These are phyloP conservation scores for Oncorhynchus clarkii DNA, from an alignment of 2,113 vertebrate species.

Conservation along the genomic window DNA sequence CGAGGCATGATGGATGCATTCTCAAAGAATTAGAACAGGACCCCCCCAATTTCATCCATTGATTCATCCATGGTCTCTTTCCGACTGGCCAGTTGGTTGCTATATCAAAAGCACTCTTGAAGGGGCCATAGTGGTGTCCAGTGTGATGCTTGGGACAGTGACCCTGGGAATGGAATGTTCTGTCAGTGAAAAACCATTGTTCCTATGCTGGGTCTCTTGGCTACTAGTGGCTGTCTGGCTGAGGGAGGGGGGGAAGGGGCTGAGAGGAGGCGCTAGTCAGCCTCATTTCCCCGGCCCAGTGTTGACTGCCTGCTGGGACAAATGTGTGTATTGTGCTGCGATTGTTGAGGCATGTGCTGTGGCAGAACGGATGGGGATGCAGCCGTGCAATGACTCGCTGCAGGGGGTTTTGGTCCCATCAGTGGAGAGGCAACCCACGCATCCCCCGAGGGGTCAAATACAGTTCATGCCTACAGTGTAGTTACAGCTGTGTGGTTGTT, in stretches of 20 bases:
- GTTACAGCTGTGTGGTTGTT: too few relatives aligned
- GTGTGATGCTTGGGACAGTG: neutral
- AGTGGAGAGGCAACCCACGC: neutral
- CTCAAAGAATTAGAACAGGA: neutral
- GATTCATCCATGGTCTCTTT: neutral
- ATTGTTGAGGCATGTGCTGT: neutral
- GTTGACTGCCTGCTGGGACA: neutral
- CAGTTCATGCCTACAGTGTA: neutral
- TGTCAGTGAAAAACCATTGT: slow-evolving; percentile 1
- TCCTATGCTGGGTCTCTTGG: neutral
- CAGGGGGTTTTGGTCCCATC: neutral
- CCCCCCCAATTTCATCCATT: neutral
- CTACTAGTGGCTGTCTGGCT: neutral
- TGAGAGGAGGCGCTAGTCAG: neutral
- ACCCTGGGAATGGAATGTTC: slow-evolving; percentile 13
- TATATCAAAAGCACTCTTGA: neutral
- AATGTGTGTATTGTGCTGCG: neutral
- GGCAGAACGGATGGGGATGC: neutral
- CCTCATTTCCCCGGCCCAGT: neutral
- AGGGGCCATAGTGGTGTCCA: neutral
- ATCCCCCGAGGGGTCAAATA: neutral
- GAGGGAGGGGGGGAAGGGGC: neutral
- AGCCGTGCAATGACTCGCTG: neutral
- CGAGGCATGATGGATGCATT: too few relatives aligned
- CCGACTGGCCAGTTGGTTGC: neutral